Percentiles rank a stretch among this genome's conserved stretches.
Evolutionary conservation across 2,113 vertebrate genomes (phyloP).

Genomic region (Phaethon lepturus): DNA sequence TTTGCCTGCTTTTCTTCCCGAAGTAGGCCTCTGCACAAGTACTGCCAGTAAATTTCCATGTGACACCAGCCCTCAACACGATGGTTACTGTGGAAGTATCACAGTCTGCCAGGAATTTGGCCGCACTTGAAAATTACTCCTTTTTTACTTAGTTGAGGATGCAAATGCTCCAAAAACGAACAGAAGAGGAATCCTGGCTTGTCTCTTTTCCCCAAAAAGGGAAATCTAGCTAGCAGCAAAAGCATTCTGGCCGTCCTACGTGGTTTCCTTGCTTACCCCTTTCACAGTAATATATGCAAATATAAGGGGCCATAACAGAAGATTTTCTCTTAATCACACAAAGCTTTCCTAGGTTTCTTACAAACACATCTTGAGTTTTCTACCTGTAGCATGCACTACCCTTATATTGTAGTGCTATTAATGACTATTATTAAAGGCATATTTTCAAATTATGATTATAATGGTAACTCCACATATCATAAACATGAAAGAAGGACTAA

Average conservation of each 20-base stretch:
- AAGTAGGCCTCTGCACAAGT: not conserved
- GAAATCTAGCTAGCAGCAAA: not conserved
- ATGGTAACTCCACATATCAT: not conserved
- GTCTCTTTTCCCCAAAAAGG: not conserved
- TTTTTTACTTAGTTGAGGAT: not conserved
- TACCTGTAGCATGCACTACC: not conserved
- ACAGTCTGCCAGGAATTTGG: not conserved
- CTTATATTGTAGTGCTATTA: not conserved
- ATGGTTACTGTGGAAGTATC: not conserved
- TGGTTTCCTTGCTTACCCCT: not conserved
- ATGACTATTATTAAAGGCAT: not conserved
- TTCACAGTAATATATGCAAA: not conserved
- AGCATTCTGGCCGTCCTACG: not conserved
- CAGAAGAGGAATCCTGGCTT: not conserved
- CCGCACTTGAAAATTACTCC: not conserved
- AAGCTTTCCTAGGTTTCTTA: not conserved
- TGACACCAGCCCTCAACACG: not conserved
- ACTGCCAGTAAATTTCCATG: constrained; percentile 22
- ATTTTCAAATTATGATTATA: not conserved
- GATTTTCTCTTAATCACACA: not conserved
- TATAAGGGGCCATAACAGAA: not conserved
- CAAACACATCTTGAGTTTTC: not conserved
- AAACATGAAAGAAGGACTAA: not conserved
- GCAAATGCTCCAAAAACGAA: not conserved
- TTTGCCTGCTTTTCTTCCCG: not conserved